Conservation (phyloP, 2,888 invertebrate species). For the Eupithecia dodoneata region DNA sequence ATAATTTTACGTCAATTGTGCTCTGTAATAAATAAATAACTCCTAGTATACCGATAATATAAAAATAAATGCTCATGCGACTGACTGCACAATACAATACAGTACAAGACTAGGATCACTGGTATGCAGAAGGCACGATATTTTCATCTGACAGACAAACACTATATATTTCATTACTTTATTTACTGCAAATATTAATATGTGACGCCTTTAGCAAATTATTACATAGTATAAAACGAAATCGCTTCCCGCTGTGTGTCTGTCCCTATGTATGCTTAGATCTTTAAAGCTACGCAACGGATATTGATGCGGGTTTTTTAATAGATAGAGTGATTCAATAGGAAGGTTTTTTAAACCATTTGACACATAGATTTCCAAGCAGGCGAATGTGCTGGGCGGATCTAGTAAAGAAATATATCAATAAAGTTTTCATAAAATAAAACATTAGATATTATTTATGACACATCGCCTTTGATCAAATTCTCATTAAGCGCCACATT, state of each 20-base stretch:
- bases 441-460: conserved; percentile 28
- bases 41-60: conserved; percentile 73
- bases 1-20: conserved; percentile 57
- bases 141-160: conserved; percentile 25
- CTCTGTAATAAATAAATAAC: conserved; percentile 64
- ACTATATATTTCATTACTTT: neutral
- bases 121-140: conserved; percentile 78
- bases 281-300: no score
- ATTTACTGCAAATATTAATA: neutral
- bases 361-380: no score
- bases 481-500: neutral
- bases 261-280: no score
- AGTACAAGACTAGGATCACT: conserved; percentile 81
- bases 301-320: no score
- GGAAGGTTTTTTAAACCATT: no score
- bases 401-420: no score
- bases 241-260: no score
- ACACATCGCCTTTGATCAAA: neutral
- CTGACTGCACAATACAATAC: conserved; percentile 63
- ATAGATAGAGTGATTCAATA: no score
- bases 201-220: neutral
- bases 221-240: no score
- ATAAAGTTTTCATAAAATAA: conserved; percentile 33
- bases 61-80: conserved; percentile 83
- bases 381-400: no score